These are phyloP conservation scores for Cliona cf. orientalis DNA, from an alignment of 37 sponge, comb jelly and placozoan species.

Conservation along the genomic window DNA sequence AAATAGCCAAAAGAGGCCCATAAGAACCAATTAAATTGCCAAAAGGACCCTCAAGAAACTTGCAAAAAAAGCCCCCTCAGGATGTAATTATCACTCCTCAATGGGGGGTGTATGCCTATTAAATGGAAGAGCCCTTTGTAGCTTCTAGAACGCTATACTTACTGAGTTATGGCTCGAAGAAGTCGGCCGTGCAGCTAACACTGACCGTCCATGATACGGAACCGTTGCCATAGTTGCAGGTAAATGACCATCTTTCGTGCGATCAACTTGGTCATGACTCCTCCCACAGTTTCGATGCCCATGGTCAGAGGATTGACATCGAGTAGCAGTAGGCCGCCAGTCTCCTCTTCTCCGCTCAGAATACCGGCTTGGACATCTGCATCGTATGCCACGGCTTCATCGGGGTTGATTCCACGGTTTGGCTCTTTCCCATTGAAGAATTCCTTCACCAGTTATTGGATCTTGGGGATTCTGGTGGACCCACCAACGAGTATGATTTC, in stretches of 20 bases:
- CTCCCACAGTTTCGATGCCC: slow-evolving; percentile 99
- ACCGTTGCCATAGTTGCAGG: no score
- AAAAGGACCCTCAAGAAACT: no score
- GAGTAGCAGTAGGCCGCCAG: slow-evolving; percentile 82
- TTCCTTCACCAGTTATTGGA: slow-evolving; percentile 98
- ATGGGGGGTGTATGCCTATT: no score
- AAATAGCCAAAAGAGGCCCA: no score
- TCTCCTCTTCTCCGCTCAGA: slow-evolving; percentile 86
- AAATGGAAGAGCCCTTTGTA: no score
- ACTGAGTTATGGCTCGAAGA: no score
- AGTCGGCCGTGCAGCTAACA: no score
- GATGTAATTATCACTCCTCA: no score
- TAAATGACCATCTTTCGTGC: slow-evolving; percentile 94
- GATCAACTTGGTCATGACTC: slow-evolving; percentile 99
- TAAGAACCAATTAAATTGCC: no score
- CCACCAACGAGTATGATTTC: slow-evolving; percentile 99
- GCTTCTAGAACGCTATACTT: no score
- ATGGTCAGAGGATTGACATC: slow-evolving; percentile 98
- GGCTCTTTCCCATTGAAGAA: slow-evolving; percentile 97
- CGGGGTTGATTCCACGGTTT: slow-evolving; percentile 96
- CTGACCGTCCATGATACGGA: no score
- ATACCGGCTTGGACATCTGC: slow-evolving; percentile 99
- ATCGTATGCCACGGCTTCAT: slow-evolving; percentile 99
- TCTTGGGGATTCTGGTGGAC: slow-evolving; percentile 97
- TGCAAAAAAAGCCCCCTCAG: no score